Percentiles rank a stretch among this genome's conserved stretches.
These are phyloP conservation scores for Plutella xylostella DNA, from an alignment of 2,888 invertebrate genomes.

Conservation along the genomic window DNA sequence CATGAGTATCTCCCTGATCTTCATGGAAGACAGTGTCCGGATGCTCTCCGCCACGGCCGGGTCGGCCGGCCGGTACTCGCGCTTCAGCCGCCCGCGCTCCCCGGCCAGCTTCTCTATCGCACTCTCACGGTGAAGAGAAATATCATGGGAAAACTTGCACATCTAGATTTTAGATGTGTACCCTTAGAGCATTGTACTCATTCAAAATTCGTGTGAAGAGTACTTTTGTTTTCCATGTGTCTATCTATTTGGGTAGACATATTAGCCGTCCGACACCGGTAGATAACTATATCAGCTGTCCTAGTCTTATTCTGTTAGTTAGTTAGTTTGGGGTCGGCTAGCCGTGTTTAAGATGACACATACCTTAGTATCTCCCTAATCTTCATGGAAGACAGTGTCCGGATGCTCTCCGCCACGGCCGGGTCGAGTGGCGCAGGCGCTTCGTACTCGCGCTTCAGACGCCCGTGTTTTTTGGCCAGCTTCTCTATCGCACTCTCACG, in stretches of 20 bases:
- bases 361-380: slow-evolving; percentile 82
- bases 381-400: slow-evolving; percentile 76
- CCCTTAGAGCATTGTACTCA: no score
- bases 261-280: no score
- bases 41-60: slow-evolving; percentile 73
- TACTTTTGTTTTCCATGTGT: no score
- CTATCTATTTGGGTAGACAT: no score
- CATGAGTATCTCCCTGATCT: slow-evolving; percentile 83
- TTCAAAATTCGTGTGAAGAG: no score
- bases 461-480: slow-evolving; percentile 77
- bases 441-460: slow-evolving; percentile 76
- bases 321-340: no score
- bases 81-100: slow-evolving; percentile 78
- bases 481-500: slow-evolving; percentile 77
- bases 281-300: no score
- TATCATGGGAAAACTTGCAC: no score
- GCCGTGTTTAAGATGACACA: no score
- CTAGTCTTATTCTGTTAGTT: no score
- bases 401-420: slow-evolving; percentile 73
- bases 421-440: slow-evolving; percentile 40
- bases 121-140: no score
- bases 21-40: slow-evolving; percentile 75
- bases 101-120: slow-evolving; percentile 80
- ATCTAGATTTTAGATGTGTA: no score
- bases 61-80: slow-evolving; percentile 65